phyloP scores from a whole-genome alignment of 2,113 vertebrate genomes.

The Sterna hirundo region DNA sequence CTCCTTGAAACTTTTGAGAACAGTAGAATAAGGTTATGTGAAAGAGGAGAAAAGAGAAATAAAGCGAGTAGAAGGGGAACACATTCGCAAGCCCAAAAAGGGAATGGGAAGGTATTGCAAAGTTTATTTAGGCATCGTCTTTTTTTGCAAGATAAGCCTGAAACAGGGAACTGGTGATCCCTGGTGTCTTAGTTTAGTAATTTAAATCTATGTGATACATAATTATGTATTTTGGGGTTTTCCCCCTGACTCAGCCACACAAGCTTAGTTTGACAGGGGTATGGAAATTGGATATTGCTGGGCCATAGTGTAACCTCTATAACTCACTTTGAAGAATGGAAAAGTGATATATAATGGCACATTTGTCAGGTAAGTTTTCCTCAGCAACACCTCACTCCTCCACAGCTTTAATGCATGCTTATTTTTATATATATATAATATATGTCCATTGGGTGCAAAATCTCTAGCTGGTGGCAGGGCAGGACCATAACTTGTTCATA shows the following conservation, averaged over 20 bases:
- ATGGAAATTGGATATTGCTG: not conserved
- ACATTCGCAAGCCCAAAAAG: not conserved
- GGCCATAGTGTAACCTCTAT: accelerated
- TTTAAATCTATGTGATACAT: not conserved
- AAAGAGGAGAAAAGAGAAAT: not conserved
- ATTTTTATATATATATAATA: not conserved
- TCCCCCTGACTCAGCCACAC: not conserved
- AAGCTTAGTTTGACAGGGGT: not conserved
- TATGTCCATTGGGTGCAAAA: not conserved
- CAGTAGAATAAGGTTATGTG: not conserved
- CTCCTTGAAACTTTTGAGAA: not conserved
- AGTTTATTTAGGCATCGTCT: not conserved
- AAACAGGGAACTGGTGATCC: not conserved
- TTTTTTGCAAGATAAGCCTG: not conserved
- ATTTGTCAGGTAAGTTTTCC: not conserved
- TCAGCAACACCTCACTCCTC: not conserved
- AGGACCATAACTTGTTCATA: not conserved
- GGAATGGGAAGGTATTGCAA: not conserved
- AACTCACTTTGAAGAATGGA: not conserved
- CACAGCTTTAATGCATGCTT: not conserved
- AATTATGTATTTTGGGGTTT: not conserved
- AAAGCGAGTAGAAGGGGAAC: not conserved
- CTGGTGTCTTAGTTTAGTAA: not conserved
- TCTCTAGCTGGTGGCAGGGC: not conserved
- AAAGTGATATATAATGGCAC: not conserved